phyloP scores from a whole-genome alignment of 1,140 invertebrate species.

The Anagrus nilaparvatae region DNA sequence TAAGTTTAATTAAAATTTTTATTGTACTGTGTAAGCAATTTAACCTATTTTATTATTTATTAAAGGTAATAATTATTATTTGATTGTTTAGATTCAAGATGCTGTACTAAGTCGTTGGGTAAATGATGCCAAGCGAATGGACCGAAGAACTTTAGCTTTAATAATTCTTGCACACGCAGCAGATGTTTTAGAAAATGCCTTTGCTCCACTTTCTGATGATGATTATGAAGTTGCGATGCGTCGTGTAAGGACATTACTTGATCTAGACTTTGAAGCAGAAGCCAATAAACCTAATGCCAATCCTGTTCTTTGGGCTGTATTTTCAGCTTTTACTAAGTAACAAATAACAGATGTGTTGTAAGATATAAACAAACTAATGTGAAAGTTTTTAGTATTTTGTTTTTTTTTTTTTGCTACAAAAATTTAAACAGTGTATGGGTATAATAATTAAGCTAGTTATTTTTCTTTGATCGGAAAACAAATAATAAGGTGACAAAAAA shows the following conservation, averaged over 20 bases:
- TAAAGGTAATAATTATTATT: background rate
- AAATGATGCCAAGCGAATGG: conserved; percentile 96
- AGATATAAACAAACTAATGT: too few species aligned
- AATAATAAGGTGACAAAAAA: too few species aligned
- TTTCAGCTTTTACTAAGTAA: conserved; percentile 97
- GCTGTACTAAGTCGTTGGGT: conserved; percentile 92
- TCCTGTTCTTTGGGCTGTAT: conserved; percentile 97
- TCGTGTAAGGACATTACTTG: conserved; percentile 86
- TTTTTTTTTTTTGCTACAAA: too few species aligned
- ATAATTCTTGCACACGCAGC: conserved; percentile 95
- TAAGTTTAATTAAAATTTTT: too few species aligned
- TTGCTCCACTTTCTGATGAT: conserved; percentile 94
- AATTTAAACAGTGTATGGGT: too few species aligned
- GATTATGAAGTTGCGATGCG: conserved; percentile 98
- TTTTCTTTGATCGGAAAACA: too few species aligned
- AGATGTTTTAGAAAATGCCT: conserved; percentile 99
- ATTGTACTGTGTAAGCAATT: too few species aligned
- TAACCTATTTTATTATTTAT: background rate
- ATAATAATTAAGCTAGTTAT: too few species aligned
- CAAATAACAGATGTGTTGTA: too few species aligned
- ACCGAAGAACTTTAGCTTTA: conserved; percentile 83
- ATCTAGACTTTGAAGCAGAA: conserved; percentile 94
- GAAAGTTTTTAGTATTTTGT: too few species aligned
- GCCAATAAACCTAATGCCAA: conserved; percentile 75
- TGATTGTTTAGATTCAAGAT: conserved; percentile 83